Evolutionary conservation across 2,797 vertebrate species (phyloP).

Genomic region (Sphaeramia orbicularis): DNA sequence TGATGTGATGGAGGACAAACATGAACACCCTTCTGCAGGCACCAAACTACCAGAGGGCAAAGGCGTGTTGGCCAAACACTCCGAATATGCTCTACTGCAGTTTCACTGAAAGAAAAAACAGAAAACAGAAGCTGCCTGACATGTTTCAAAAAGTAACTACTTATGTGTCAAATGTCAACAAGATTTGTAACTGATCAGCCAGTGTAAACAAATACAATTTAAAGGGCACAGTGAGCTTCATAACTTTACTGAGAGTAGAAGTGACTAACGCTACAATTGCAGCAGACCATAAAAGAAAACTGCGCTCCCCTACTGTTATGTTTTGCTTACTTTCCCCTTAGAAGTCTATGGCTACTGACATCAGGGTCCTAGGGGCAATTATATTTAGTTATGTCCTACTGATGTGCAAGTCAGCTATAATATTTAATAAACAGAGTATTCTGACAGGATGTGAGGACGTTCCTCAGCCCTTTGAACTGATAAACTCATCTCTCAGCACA

Average conservation of each 20-base stretch:
- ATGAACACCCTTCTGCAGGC: constrained; percentile 58
- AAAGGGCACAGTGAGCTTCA: constrained; percentile 45
- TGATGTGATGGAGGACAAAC: constrained; percentile 55
- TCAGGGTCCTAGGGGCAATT: not conserved
- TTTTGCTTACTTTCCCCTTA: not conserved
- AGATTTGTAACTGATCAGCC: constrained; percentile 11
- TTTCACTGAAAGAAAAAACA: constrained; percentile 75
- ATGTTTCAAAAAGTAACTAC: constrained; percentile 45
- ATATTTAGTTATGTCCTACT: not conserved
- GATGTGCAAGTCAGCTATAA: not conserved
- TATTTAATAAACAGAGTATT: not conserved
- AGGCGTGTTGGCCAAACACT: constrained; percentile 38
- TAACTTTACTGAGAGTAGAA: constrained; percentile 21
- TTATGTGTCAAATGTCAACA: constrained; percentile 56
- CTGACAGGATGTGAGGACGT: not conserved
- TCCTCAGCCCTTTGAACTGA: not conserved
- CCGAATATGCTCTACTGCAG: constrained; percentile 48
- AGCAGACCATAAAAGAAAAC: not conserved
- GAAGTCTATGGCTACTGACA: not conserved
- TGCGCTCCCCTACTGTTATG: not conserved
- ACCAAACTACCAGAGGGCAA: constrained; percentile 46
- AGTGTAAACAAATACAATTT: constrained; percentile 40
- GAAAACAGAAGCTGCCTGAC: constrained; percentile 17
- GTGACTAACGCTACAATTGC: not conserved
- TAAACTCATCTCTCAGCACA: constrained; percentile 13